Conservation (phyloP, 2,797 vertebrate genomes). For the Onychomys leucogaster region DNA sequence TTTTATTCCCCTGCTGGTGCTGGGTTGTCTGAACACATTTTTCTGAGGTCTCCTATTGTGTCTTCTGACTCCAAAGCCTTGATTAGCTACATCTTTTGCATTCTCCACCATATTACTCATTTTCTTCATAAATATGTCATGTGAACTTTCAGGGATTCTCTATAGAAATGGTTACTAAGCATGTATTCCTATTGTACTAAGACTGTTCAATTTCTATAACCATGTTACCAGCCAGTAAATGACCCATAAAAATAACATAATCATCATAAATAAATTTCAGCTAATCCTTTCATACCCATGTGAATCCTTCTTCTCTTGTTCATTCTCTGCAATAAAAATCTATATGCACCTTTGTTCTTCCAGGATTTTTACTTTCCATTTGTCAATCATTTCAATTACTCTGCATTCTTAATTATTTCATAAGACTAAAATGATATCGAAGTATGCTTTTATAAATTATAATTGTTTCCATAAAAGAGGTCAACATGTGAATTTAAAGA, state of each 20-base stretch:
- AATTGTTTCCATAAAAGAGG: conserved; percentile 31
- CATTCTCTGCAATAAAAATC: background rate
- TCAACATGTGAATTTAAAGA: background rate
- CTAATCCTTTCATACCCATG: background rate
- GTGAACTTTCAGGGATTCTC: background rate
- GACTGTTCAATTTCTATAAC: background rate
- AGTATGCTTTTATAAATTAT: conserved; percentile 21
- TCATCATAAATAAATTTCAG: background rate
- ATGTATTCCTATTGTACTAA: background rate
- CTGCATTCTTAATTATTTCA: background rate
- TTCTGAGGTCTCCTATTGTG: background rate
- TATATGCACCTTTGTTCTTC: background rate
- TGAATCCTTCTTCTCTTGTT: background rate
- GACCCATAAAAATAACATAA: background rate
- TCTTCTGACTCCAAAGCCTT: background rate
- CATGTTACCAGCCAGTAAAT: background rate
- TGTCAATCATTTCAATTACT: background rate
- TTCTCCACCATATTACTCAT: background rate
- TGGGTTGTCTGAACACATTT: background rate
- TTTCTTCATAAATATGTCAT: background rate
- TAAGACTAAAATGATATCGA: background rate
- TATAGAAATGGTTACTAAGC: background rate
- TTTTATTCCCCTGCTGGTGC: background rate
- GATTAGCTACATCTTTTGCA: rapidly evolving
- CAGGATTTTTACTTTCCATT: background rate